phyloP scores from a whole-genome alignment of 2,888 invertebrate species.

The Caenorhabditis sp. region DNA sequence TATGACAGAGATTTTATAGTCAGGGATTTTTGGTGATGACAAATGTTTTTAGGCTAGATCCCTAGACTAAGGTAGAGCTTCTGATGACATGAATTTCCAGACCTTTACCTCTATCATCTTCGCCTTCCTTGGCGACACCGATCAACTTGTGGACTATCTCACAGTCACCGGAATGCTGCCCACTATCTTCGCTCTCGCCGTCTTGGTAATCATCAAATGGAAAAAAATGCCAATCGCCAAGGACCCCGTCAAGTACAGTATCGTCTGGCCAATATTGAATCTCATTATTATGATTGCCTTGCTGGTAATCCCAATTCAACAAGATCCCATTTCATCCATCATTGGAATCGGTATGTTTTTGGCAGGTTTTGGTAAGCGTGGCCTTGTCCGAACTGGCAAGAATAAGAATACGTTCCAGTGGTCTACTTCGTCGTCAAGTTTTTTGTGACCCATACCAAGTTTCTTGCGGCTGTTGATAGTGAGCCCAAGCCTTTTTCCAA shows the following conservation, averaged over 20 bases:
- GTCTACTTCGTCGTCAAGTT: slow-evolving; percentile 64
- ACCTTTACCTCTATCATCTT: slow-evolving; percentile 65
- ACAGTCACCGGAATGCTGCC: slow-evolving; percentile 68
- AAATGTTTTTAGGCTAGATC: background rate
- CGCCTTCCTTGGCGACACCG: slow-evolving; percentile 72
- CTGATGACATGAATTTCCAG: slow-evolving; percentile 69
- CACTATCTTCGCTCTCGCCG: slow-evolving; percentile 63
- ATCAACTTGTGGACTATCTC: slow-evolving; percentile 70
- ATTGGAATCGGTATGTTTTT: slow-evolving; percentile 69
- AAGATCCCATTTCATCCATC: slow-evolving; percentile 66
- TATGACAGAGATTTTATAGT: no score
- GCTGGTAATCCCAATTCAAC: slow-evolving; percentile 69
- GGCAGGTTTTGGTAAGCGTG: slow-evolving; percentile 63
- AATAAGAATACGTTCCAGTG: slow-evolving; percentile 49
- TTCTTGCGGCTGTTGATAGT: slow-evolving; percentile 49
- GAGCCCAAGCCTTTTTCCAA: background rate
- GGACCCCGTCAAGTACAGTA: slow-evolving; percentile 68
- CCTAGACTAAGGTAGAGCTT: no score
- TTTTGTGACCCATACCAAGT: slow-evolving; percentile 37
- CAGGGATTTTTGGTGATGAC: no score
- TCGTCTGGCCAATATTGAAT: slow-evolving; percentile 69
- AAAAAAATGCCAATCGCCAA: slow-evolving; percentile 67
- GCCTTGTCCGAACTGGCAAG: no score
- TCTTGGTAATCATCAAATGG: slow-evolving; percentile 71
- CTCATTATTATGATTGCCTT: slow-evolving; percentile 67